phyloP scores from a whole-genome alignment of 1,140 invertebrate genomes.

The Planococcus citri region DNA sequence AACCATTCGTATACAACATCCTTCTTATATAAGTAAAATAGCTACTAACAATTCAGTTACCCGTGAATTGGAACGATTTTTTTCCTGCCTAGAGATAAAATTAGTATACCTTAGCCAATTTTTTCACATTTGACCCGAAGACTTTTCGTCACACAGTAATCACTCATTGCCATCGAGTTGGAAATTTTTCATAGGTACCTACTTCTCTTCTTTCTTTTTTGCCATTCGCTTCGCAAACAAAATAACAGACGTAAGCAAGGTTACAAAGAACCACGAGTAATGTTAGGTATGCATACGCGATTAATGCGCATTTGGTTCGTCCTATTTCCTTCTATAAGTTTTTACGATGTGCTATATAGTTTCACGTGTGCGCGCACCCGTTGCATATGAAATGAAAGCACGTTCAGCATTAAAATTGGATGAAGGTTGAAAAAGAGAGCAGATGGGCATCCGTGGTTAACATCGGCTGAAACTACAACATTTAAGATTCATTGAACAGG shows the following conservation, averaged over 20 bases:
- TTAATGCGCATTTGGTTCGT: conserved; percentile 15
- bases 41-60: too few relatives aligned
- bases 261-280: background rate
- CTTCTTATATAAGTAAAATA: too few relatives aligned
- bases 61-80: too few relatives aligned
- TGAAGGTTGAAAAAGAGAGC: conserved; percentile 14
- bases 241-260: conserved; percentile 3
- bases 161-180: too few relatives aligned
- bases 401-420: conserved; percentile 19
- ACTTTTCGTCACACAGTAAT: too few relatives aligned
- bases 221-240: background rate
- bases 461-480: conserved; percentile 10
- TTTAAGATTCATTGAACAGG: conserved; percentile 19
- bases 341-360: conserved; percentile 15
- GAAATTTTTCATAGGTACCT: too few relatives aligned
- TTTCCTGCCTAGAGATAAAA: too few relatives aligned
- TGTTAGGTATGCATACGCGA: conserved; percentile 15
- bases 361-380: conserved; percentile 14
- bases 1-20: too few relatives aligned
- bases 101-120: too few relatives aligned
- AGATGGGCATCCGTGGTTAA: conserved; percentile 17
- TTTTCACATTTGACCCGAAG: too few relatives aligned
- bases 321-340: conserved; percentile 14
- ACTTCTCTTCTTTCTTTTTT: too few relatives aligned
- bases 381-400: conserved; percentile 20